Evolutionary conservation across 2,888 invertebrate genomes (phyloP).

Genomic region (Nephrocerus scutellatus): DNA sequence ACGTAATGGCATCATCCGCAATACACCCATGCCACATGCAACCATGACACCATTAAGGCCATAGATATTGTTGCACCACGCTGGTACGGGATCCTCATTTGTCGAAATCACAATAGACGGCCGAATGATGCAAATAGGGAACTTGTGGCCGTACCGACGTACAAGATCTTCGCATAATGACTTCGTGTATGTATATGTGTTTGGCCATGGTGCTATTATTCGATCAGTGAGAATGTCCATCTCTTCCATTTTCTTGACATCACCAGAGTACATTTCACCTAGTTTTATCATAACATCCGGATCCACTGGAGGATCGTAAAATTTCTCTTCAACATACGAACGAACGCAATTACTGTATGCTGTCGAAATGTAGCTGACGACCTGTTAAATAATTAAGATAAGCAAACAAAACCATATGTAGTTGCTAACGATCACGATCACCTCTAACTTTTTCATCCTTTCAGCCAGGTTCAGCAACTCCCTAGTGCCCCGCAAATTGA

Average conservation of each 20-base stretch:
- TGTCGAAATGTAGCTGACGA: conserved; percentile 31
- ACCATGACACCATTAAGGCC: conserved; percentile 16
- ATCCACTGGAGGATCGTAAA: conserved; percentile 27
- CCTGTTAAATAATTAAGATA: conserved; percentile 16
- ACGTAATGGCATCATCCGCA: conserved; percentile 11
- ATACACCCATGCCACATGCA: conserved; percentile 13
- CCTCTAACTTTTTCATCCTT: conserved; percentile 10
- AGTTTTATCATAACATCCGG: conserved; percentile 26
- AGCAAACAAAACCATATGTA: conserved; percentile 1
- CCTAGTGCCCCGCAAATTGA: conserved; percentile 19
- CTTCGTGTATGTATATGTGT: conserved; percentile 31
- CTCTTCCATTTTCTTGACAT: conserved; percentile 14
- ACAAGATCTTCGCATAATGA: conserved; percentile 29
- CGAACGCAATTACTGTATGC: conserved; percentile 27
- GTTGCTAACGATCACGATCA: conserved; percentile 15
- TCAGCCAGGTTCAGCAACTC: conserved; percentile 16
- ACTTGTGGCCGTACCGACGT: conserved; percentile 9
- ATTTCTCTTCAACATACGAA: conserved; percentile 24
- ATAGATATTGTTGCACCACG: conserved; percentile 12
- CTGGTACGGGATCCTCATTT: conserved; percentile 20
- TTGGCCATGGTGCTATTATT: conserved; percentile 29
- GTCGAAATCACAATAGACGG: conserved; percentile 22
- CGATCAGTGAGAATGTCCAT: conserved; percentile 20
- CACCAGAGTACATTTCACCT: conserved; percentile 15
- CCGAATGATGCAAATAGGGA: conserved; percentile 18